Evolutionary conservation across 2,113 vertebrate genomes (phyloP), one percentile per base, ranked within the genome.

Genomic region (Rhynchomys soricoides): DNA sequence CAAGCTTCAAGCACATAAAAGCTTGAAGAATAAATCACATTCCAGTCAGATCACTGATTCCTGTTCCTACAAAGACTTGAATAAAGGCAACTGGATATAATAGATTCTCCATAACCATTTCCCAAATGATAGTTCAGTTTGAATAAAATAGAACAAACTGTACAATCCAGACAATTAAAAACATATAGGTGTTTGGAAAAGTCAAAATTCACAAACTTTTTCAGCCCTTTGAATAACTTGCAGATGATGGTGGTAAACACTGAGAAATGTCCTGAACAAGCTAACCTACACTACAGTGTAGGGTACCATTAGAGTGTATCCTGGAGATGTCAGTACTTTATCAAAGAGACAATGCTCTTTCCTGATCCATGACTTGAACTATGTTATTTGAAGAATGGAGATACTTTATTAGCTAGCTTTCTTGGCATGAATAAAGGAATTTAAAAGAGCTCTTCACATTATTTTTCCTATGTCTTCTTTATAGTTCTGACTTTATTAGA

Each of bases 391-490:
- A 89, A 83, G 8, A 93, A 3, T 50, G 37, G 83, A 91, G 29
- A 93, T 94, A 91, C 2, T 74, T 73, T 59, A 10, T 68, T 95
- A 91, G 24, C 86, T 94, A 91, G 12, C 81, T 95, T 94, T 55
- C 10, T 81, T 91, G 12, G 34, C 64, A 45, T 74, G 91, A 89
- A 74, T 64, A 2, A 55, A 89, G 77, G 87, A 15, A 52, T 3
- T 87, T 93, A 50, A 45, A 21, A 78, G 45, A 62, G 3, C 16
- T 10, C 1, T 88, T 1, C 15, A 48, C 57, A 92, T 95, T 92
- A 43, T 77, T 81, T 81, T 73, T 45, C n/a, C 62, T 92, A 19
- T 68, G 45, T n/a, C 4, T 52, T 86, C 90, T 31, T 78, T 57
- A 71, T 22, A 92, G 59, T 88, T 77, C 48, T 34, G 40, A 92